phyloP scores from a whole-genome alignment of 2,797 vertebrate species.

The Nannoperca obscura region DNA sequence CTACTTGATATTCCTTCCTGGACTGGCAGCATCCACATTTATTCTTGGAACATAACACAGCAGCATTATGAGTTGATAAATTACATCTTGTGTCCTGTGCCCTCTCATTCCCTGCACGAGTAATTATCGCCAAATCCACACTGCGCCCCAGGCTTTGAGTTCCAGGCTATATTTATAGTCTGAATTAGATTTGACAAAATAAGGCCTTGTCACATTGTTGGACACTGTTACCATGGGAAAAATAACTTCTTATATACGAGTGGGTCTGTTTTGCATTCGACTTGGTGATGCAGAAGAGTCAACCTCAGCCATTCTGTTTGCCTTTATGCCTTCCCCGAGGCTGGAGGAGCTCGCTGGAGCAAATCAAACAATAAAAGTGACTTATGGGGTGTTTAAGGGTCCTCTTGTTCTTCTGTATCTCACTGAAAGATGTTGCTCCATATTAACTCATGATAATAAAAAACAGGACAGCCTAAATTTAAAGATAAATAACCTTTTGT shows the following conservation, averaged over 20 bases:
- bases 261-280: constrained; percentile 45
- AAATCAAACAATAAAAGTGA: constrained; percentile 77
- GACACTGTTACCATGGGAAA: constrained; percentile 49
- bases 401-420: constrained; percentile 20
- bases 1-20: not conserved
- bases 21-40: not conserved
- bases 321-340: constrained; percentile 45
- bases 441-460: constrained; percentile 16
- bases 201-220: constrained; percentile 26
- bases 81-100: constrained; percentile 32
- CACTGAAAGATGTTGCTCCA: constrained; percentile 32
- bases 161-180: constrained; percentile 55
- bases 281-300: constrained; percentile 41
- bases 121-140: constrained; percentile 49
- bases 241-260: constrained; percentile 45
- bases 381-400: constrained; percentile 48
- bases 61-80: constrained; percentile 22
- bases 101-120: constrained; percentile 30
- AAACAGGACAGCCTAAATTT: not conserved
- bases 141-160: constrained; percentile 33
- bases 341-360: constrained; percentile 47
- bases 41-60: not conserved
- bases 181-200: constrained; percentile 36
- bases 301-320: constrained; percentile 30
- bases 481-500: constrained; percentile 12